Conservation (phyloP, 2,113 vertebrate genomes). For the Xyliphius kryptos region DNA sequence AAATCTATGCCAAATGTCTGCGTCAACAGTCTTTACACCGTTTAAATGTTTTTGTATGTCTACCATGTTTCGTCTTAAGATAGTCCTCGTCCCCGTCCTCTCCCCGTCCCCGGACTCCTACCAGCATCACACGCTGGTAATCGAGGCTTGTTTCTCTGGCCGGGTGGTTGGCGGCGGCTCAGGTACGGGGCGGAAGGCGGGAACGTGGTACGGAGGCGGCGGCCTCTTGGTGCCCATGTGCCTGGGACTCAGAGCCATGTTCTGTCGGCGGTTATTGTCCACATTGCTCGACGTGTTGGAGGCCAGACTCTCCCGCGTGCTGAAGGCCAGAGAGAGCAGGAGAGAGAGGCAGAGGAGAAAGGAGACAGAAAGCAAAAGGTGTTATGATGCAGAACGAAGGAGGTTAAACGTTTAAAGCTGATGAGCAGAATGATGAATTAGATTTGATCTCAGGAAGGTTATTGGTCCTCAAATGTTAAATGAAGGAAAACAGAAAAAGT, state of each 20-base stretch:
- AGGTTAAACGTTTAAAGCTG: conserved; percentile 27
- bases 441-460: not conserved
- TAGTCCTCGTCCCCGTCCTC: not conserved
- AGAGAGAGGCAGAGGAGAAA: conserved; percentile 40
- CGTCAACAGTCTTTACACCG: conserved; percentile 11
- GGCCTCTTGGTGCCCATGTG: conserved; percentile 71
- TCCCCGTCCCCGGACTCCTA: not conserved
- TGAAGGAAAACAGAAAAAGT: not conserved
- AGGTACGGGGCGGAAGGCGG: conserved; percentile 75
- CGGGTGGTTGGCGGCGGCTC: conserved; percentile 77
- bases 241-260: conserved; percentile 86
- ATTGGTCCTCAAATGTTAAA: not conserved
- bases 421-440: not conserved
- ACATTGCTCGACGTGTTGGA: conserved; percentile 98
- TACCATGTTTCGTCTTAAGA: conserved; percentile 8
- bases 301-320: conserved; percentile 95
- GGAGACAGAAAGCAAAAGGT: conserved; percentile 29
- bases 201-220: conserved; percentile 66
- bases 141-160: conserved; percentile 96
- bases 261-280: conserved; percentile 93
- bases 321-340: conserved; percentile 46
- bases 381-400: conserved; percentile 19
- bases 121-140: conserved; percentile 84
- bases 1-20: conserved; percentile 7
- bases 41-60: not conserved